phyloP scores from a whole-genome alignment of 2,888 invertebrate genomes.

The Pecten maximus region DNA sequence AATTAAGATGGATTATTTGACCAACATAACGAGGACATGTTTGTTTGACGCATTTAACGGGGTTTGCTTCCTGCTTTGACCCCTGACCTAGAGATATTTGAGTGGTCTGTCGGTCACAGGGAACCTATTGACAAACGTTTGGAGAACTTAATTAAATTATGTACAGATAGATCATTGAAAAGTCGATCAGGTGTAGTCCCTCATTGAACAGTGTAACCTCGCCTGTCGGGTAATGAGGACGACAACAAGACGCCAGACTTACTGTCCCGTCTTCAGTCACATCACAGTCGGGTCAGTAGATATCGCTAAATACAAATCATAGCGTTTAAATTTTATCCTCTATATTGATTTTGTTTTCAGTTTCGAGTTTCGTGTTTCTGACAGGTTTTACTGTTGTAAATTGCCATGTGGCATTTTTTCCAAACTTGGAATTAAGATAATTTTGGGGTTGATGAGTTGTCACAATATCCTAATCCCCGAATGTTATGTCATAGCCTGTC shows the following conservation, averaged over 20 bases:
- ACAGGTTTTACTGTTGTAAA: not conserved
- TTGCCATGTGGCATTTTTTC: not conserved
- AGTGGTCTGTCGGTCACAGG: not conserved
- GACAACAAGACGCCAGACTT: not conserved
- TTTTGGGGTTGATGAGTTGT: not conserved
- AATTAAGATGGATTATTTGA: not conserved
- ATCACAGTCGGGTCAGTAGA: no score
- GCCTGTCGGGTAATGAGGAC: not conserved
- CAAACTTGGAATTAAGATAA: no score
- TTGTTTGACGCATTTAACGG: slow-evolving; percentile 2
- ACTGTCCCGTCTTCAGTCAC: not conserved
- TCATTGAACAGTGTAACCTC: not conserved
- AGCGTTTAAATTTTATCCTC: not conserved
- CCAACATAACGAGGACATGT: not conserved
- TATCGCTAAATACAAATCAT: not conserved
- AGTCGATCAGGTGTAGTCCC: not conserved
- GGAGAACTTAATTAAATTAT: not conserved
- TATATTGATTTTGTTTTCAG: not conserved
- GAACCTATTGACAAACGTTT: not conserved
- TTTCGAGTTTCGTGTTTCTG: not conserved
- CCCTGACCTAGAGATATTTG: not conserved
- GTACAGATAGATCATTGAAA: not conserved
- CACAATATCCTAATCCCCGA: not conserved
- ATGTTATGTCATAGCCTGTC: no score
- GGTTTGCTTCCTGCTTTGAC: not conserved